phyloP scores from a whole-genome alignment of 2,113 vertebrate genomes.

The Platysternon megacephalum region DNA sequence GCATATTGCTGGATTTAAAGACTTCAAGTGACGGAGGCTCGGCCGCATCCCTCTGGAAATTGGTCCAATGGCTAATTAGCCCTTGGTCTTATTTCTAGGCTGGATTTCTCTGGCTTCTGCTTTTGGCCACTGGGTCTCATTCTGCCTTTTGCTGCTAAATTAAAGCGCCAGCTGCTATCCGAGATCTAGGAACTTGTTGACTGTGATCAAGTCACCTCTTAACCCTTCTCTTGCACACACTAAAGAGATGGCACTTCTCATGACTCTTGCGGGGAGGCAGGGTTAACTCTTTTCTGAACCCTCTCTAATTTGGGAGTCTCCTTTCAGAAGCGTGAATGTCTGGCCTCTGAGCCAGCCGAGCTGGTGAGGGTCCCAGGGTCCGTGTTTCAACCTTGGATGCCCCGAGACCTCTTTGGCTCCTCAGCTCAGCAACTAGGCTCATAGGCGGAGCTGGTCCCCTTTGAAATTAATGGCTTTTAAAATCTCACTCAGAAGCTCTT shows the following conservation, averaged over 20 bases:
- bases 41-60: not conserved
- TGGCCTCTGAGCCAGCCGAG: fast-evolving
- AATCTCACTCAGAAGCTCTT: not conserved
- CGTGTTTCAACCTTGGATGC: not conserved
- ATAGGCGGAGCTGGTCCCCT: not conserved
- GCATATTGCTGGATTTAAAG: not conserved
- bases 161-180: not conserved
- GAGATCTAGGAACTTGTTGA: not conserved
- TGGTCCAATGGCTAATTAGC: not conserved
- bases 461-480: not conserved
- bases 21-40: not conserved
- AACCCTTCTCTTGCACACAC: not conserved
- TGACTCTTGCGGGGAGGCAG: not conserved
- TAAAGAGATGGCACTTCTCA: not conserved
- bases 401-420: not conserved
- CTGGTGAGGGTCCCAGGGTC: not conserved
- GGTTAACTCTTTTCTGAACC: not conserved
- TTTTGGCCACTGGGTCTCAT: not conserved
- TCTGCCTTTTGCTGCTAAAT: not conserved
- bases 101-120: not conserved
- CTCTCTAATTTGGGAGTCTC: not conserved
- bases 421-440: not conserved
- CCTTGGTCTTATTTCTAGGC: not conserved
- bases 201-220: not conserved
- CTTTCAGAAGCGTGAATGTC: not conserved